Conservation (phyloP, 2,113 vertebrate genomes). For the Harpagus bidentatus region DNA sequence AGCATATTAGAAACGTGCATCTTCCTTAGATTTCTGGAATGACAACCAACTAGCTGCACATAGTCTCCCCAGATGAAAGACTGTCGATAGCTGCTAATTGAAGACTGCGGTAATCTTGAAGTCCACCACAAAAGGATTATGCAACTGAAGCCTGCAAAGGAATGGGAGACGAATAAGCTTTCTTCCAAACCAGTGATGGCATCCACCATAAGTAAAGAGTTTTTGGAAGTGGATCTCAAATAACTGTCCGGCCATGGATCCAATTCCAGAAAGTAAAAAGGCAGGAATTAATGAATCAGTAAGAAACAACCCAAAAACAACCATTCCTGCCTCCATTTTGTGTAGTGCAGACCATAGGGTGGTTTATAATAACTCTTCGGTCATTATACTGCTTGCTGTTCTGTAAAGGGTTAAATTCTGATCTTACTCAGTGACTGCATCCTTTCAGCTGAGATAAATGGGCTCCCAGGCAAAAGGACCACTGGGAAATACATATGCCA, state of each 20-base stretch:
- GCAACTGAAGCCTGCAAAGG: not conserved
- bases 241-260: not conserved
- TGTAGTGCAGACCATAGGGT: not conserved
- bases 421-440: not conserved
- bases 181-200: not conserved
- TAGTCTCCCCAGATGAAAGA: not conserved
- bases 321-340: not conserved
- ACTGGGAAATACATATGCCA: conserved; percentile 18
- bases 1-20: not conserved
- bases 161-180: not conserved
- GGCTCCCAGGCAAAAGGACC: conserved; percentile 23
- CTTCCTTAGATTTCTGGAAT: not conserved
- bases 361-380: not conserved
- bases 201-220: not conserved
- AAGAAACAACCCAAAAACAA: not conserved
- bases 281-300: not conserved
- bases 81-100: not conserved
- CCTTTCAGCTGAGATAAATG: conserved; percentile 27
- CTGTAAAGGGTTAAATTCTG: conserved; percentile 15
- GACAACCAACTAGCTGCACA: not conserved
- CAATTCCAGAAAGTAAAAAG: not conserved
- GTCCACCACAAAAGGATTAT: not conserved
- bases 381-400: not conserved
- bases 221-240: not conserved
- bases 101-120: not conserved